Base-by-base conservation (phyloP, 2,888 invertebrate genomes). In the Athetis lepigone region DNA sequence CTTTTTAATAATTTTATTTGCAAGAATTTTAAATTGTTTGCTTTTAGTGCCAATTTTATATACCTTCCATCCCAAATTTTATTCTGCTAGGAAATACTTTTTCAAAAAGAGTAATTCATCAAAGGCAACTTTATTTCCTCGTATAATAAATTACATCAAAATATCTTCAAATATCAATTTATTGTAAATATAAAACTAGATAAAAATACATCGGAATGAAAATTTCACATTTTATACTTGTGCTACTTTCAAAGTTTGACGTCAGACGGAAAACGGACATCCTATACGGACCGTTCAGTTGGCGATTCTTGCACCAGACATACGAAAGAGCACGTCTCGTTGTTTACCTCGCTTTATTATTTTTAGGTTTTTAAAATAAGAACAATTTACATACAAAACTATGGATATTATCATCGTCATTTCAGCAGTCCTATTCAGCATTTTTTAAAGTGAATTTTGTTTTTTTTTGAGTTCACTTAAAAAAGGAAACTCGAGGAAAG, bases 211-310 rank as follows among this genome's bases (percentile, higher is more conserved):
- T 16, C 18, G 21, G 13, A 46, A 29, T 27, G n/a, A 39, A 52
- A 75, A 29, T 46, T 33, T 58, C 18, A 47, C 58, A 43, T 54
- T 60, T 59, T 25, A 37, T 19, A 51, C 51, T 67, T 78, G 67
- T 71, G 52, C 75, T 54, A 70, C 64, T 75, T 78, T 71, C 40
- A 52, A 40, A 39, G 49, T 50, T 6, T 57, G 67, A 64, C 59
- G 61, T 64, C 61, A 51, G 45, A 40, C 75, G 64, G 71, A 60
- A 60, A 58, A 67, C 79, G 79, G 75, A 75, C 61, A 65, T 78
- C 78, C 78, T 62, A 33, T 18, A 62, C 19, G 50, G 21, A 16
- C 6, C 27, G 45, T 27, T 40, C 40, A 18, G 51, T 63, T 61
- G 47, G 49, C 36, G 47, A 57, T 60, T 71, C 57, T 78, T 75